Base-by-base conservation (phyloP, 2,797 vertebrate genomes). In the Pseudocheirus occidentalis region DNA sequence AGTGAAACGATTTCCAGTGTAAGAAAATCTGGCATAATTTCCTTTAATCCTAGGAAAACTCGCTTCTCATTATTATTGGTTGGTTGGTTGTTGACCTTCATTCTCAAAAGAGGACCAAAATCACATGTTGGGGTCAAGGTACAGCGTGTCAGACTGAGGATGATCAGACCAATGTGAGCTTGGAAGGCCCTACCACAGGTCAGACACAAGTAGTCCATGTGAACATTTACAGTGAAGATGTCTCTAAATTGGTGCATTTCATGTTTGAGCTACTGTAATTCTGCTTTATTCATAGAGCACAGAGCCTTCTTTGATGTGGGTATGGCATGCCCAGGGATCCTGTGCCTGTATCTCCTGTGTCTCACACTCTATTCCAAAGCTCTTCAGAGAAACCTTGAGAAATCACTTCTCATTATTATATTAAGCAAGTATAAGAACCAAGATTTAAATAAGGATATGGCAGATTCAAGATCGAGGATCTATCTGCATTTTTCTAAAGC, bases 401-500 rank as follows among this genome's bases (percentile, higher is more conserved):
- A 21, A 18, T 81, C 66, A 21, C 66, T 73, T 66, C 66, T 81
- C 66, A 46, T 46, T 46, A 46, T 46, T 46, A 24, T 21, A 46
- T 73, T 73, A 40, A 81, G n/a, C 66, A 81, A 81, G 29, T 24
- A 1, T 24, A 46, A 81, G 7, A 81, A 46, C 66, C 18, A 81
- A 10, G n/a, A 81, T 46, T 40, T 81, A 90, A 89, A 18, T 58
- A 40, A 66, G 81, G 29, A 54, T 90, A 91, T 16, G 59, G 11
- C 31, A 93, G 92, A 94, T 89, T 93, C 53, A 96, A 27, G 90
- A 92, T 55, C 50, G 55, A n/a, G 4, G 50, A 34, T 59, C 2
- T 28, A 95, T 91, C 13, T 92, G 52, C 52, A 52, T 73, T 40
- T 81, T 81, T 81, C 66, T 81, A 81, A 81, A 46, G n/a, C 18